Evolutionary conservation across 2,113 vertebrate species (phyloP).

Genomic region (Pseudopipra pipra): DNA sequence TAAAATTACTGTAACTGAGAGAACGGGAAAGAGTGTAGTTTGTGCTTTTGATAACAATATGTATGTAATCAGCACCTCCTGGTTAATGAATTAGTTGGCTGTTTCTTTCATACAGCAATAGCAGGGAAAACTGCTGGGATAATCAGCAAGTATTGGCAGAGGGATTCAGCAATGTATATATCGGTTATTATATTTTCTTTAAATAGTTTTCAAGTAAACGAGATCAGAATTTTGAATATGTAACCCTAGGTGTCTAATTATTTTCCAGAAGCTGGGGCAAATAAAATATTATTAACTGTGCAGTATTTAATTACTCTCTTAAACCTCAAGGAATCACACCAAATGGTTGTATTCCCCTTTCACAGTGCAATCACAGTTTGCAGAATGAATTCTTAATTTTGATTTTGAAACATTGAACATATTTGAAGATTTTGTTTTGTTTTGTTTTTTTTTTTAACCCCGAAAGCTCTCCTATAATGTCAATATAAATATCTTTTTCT

Average conservation of each 20-base stretch:
- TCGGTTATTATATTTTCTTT: slow-evolving; percentile 11
- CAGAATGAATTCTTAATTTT: neutral
- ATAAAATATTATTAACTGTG: neutral
- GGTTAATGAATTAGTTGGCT: slow-evolving; percentile 63
- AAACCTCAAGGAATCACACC: neutral
- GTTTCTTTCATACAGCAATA: slow-evolving; percentile 33
- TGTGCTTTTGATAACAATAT: slow-evolving; percentile 49
- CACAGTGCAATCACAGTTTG: neutral
- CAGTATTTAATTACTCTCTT: neutral
- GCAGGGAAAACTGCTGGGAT: slow-evolving; percentile 51
- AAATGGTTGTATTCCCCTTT: neutral
- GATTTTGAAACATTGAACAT: neutral
- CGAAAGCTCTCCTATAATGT: neutral
- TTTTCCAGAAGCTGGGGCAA: neutral
- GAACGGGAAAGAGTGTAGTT: neutral
- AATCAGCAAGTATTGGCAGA: slow-evolving; percentile 53
- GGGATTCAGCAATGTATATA: neutral
- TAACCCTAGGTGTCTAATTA: neutral
- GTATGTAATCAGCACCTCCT: slow-evolving; percentile 52
- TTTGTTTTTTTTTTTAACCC: neutral
- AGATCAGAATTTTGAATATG: neutral
- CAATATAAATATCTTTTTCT: neutral
- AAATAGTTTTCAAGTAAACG: neutral
- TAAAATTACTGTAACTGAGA: slow-evolving; percentile 55
- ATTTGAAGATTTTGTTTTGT: neutral